Conservation (phyloP, 2,797 vertebrate genomes). For the Eurystomus glaucurus region DNA sequence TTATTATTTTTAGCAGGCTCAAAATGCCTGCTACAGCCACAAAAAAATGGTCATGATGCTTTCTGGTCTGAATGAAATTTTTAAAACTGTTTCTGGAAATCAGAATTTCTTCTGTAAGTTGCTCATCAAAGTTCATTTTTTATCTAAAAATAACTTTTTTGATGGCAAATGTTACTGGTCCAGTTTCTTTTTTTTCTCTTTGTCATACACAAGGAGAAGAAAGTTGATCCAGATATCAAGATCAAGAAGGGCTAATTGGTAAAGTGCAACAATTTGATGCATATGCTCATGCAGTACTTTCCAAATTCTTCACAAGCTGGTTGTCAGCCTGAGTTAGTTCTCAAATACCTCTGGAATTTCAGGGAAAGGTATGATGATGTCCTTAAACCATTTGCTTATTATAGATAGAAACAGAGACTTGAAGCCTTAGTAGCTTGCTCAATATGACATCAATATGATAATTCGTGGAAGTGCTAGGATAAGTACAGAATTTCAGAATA, state of each 20-base stretch:
- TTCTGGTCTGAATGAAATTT: background rate
- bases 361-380: background rate
- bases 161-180: background rate
- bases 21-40: background rate
- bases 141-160: background rate
- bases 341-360: background rate
- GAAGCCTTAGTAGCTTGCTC: background rate
- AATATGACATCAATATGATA: background rate
- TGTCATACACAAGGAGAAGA: background rate
- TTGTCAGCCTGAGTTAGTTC: background rate
- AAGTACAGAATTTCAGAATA: background rate
- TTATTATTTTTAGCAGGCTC: background rate
- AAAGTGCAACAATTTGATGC: background rate
- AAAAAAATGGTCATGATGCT: background rate
- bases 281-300: background rate
- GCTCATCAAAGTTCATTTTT: background rate
- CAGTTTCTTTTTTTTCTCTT: background rate
- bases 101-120: background rate
- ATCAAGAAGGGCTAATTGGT: background rate
- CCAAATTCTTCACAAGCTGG: background rate
- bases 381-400: background rate
- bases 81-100: background rate
- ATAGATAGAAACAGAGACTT: background rate
- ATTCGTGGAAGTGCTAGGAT: background rate
- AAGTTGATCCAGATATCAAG: background rate